Conservation (phyloP, 2,113 vertebrate species). For the Corythoichthys haematopterus region DNA sequence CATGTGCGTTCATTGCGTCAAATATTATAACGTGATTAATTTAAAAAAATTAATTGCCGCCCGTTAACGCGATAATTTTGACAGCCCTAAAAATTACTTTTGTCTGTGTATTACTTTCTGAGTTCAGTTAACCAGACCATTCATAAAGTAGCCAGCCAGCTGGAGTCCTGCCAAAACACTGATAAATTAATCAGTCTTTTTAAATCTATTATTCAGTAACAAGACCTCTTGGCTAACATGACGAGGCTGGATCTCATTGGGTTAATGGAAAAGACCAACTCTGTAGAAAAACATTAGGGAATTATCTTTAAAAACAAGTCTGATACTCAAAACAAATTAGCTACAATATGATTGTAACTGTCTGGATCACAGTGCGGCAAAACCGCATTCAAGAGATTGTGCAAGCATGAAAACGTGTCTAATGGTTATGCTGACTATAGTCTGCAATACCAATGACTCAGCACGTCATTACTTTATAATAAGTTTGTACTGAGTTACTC, state of each 20-base stretch:
- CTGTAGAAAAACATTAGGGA: conserved; percentile 1
- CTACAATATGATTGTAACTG: not conserved
- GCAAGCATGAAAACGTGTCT: not conserved
- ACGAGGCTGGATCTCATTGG: conserved; percentile 25
- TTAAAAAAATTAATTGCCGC: no score
- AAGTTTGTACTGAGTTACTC: conserved; percentile 17
- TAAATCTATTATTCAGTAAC: conserved; percentile 72
- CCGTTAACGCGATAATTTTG: no score
- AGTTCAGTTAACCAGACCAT: conserved; percentile 15
- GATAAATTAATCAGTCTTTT: conserved; percentile 71
- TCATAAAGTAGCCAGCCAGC: conserved; percentile 46
- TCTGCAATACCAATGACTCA: conserved; percentile 44
- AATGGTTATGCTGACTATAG: not conserved
- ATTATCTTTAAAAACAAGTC: not conserved
- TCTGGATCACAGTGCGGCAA: not conserved
- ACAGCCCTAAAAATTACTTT: not conserved
- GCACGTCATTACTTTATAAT: conserved; percentile 26
- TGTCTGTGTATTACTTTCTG: not conserved
- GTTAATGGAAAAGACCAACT: conserved; percentile 14
- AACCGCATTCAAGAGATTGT: not conserved
- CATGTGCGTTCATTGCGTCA: no score
- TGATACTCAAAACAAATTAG: not conserved
- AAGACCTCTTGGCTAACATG: conserved; percentile 37
- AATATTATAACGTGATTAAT: no score
- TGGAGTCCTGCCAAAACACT: conserved; percentile 49